Percentiles rank a stretch among this genome's conserved stretches.
Conservation (phyloP, 2,888 invertebrate species). For the Leptopterna dolabrata region DNA sequence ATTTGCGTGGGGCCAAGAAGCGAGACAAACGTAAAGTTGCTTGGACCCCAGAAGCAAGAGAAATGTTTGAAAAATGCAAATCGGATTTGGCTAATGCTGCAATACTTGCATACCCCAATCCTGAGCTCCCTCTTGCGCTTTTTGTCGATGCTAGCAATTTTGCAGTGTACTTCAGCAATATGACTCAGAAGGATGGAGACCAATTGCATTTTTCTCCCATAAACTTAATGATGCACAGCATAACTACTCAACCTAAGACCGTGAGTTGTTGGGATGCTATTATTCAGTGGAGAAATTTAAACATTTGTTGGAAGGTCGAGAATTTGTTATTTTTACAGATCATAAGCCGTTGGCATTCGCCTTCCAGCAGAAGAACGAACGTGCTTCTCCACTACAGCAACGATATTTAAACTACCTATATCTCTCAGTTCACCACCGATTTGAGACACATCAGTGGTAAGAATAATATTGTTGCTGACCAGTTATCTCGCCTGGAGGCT, state of each 20-base stretch:
- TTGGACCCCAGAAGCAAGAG: slow-evolving; percentile 58
- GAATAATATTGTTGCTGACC: slow-evolving; percentile 48
- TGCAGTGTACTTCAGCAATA: not conserved
- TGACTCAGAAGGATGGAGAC: not conserved
- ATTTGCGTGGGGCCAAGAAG: slow-evolving; percentile 30
- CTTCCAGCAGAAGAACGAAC: slow-evolving; percentile 54
- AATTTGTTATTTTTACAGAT: slow-evolving; percentile 55
- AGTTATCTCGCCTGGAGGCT: not conserved
- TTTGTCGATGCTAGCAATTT: not conserved
- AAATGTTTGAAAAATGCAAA: slow-evolving; percentile 64
- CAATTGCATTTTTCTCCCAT: not conserved
- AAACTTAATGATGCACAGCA: not conserved
- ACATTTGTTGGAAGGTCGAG: not conserved
- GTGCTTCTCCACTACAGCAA: slow-evolving; percentile 50
- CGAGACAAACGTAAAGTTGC: slow-evolving; percentile 62
- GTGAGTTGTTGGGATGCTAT: slow-evolving; percentile 53
- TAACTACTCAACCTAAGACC: not conserved
- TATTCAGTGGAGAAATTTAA: not conserved
- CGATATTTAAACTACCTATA: slow-evolving; percentile 64
- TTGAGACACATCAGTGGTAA: slow-evolving; percentile 60
- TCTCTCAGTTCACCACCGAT: slow-evolving; percentile 66
- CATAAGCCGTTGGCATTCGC: slow-evolving; percentile 56
- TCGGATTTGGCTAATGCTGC: slow-evolving; percentile 63
- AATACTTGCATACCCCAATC: slow-evolving; percentile 65
- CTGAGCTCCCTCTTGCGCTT: slow-evolving; percentile 63